These are phyloP conservation scores for Pomacea canaliculata DNA, from an alignment of 2,888 invertebrate species.

Conservation along the genomic window DNA sequence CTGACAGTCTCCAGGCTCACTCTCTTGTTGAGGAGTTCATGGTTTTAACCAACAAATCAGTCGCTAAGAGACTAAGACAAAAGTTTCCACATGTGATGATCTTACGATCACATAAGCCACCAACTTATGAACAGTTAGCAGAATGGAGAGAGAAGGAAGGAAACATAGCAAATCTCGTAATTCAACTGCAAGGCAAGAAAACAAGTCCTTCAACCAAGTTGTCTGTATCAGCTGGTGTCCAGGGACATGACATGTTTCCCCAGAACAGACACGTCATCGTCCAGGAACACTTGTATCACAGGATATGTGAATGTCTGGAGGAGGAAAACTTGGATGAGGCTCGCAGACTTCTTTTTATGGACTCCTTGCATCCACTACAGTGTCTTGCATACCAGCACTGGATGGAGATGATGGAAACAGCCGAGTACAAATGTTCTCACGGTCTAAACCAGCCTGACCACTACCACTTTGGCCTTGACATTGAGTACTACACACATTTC, in stretches of 20 bases:
- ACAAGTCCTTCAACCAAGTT: background rate
- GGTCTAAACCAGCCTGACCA: slow-evolving; percentile 25
- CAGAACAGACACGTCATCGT: slow-evolving; percentile 20
- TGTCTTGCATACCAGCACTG: slow-evolving; percentile 37
- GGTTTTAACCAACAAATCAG: slow-evolving; percentile 34
- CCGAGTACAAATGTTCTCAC: slow-evolving; percentile 37
- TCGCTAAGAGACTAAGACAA: slow-evolving; percentile 29
- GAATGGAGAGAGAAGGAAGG: slow-evolving; percentile 34
- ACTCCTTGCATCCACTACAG: slow-evolving; percentile 40
- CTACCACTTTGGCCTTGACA: slow-evolving; percentile 43
- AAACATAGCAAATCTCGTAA: slow-evolving; percentile 22
- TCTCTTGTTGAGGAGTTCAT: slow-evolving; percentile 42
- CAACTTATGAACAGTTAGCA: slow-evolving; percentile 24
- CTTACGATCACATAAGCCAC: slow-evolving; percentile 36
- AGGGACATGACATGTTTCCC: background rate
- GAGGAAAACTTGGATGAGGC: slow-evolving; percentile 22
- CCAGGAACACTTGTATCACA: slow-evolving; percentile 36
- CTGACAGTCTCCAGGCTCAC: slow-evolving; percentile 31
- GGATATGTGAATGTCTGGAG: slow-evolving; percentile 15
- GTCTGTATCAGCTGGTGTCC: background rate
- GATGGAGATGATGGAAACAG: slow-evolving; percentile 39
- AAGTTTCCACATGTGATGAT: slow-evolving; percentile 30
- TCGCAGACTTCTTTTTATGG: slow-evolving; percentile 30
- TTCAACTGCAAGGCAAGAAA: slow-evolving; percentile 11
- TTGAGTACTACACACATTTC: slow-evolving; percentile 41